Conservation (phyloP, 2,797 vertebrate genomes). For the Leptatherina wallacei region DNA sequence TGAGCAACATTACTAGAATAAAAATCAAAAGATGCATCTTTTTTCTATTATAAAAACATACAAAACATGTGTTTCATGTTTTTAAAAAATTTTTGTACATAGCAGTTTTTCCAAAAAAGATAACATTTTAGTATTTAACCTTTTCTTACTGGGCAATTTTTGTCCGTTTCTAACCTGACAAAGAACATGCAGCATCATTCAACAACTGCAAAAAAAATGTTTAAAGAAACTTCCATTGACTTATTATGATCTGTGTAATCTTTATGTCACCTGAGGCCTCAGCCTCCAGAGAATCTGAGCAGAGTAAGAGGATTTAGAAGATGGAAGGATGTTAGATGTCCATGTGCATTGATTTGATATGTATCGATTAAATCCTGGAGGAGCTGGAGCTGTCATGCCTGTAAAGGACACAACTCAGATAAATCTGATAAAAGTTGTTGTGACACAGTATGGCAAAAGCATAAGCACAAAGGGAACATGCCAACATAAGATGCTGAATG, state of each 20-base stretch:
- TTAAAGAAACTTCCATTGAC: neutral
- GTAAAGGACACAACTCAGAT: slow-evolving; percentile 27
- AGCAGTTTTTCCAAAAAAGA: no score
- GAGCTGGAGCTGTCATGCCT: slow-evolving; percentile 1
- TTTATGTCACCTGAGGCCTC: slow-evolving; percentile 4
- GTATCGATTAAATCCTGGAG: slow-evolving; percentile 21
- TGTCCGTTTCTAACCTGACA: neutral
- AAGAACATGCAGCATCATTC: slow-evolving; percentile 5
- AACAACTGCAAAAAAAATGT: neutral
- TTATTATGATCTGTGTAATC: slow-evolving; percentile 23
- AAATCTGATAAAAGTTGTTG: slow-evolving; percentile 20
- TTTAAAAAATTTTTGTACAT: no score
- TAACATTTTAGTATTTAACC: neutral
- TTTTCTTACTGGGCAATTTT: neutral
- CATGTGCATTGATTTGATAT: slow-evolving; percentile 48
- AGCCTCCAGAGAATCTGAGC: neutral
- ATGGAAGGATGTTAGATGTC: slow-evolving; percentile 39
- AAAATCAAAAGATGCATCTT: neutral
- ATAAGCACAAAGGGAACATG: slow-evolving; percentile 1
- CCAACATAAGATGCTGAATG: neutral
- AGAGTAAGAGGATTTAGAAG: slow-evolving; percentile 15
- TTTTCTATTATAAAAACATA: no score
- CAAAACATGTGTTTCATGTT: no score
- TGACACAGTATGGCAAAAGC: slow-evolving; percentile 6
- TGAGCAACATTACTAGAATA: neutral